Percentiles rank a stretch among this genome's conserved stretches.
Evolutionary conservation across 2,888 invertebrate species (phyloP).

Genomic region (Latrodectus elegans): DNA sequence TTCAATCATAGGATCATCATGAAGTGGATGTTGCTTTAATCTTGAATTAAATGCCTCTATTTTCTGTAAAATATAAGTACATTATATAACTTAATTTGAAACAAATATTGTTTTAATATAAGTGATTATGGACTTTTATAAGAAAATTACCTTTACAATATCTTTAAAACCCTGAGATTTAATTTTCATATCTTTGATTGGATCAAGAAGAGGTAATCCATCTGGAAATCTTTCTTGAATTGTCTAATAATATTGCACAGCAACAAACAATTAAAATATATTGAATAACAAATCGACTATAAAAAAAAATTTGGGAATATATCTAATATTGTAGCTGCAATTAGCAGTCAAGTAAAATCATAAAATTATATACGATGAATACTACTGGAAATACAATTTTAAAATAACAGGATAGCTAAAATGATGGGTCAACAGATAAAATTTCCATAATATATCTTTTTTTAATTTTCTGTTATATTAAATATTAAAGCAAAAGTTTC

Average conservation of each 20-base stretch:
- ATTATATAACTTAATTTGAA: neutral
- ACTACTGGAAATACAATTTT: too few species aligned
- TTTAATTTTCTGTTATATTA: too few species aligned
- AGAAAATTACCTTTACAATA: constrained; percentile 78
- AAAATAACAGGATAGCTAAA: too few species aligned
- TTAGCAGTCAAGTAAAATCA: too few species aligned
- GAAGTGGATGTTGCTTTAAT: constrained; percentile 86
- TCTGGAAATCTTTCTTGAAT: constrained; percentile 92
- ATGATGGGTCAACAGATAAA: too few species aligned
- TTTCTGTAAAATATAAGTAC: constrained; percentile 77
- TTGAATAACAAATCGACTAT: too few species aligned
- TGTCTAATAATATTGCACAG: constrained; percentile 68
- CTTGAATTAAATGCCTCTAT: constrained; percentile 88
- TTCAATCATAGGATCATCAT: constrained; percentile 83
- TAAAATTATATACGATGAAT: too few species aligned
- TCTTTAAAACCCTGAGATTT: constrained; percentile 86
- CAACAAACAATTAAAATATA: too few species aligned
- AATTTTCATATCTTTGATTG: constrained; percentile 96
- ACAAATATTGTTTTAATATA: neutral
- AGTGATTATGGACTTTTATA: neutral
- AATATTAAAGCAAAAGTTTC: too few species aligned
- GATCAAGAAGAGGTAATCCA: constrained; percentile 92
- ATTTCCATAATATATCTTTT: too few species aligned
- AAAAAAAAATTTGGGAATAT: too few species aligned
- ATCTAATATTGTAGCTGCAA: too few species aligned